These are phyloP conservation scores for Aphidius gifuensis DNA, from an alignment of 1,140 invertebrate genomes.

Conservation along the genomic window DNA sequence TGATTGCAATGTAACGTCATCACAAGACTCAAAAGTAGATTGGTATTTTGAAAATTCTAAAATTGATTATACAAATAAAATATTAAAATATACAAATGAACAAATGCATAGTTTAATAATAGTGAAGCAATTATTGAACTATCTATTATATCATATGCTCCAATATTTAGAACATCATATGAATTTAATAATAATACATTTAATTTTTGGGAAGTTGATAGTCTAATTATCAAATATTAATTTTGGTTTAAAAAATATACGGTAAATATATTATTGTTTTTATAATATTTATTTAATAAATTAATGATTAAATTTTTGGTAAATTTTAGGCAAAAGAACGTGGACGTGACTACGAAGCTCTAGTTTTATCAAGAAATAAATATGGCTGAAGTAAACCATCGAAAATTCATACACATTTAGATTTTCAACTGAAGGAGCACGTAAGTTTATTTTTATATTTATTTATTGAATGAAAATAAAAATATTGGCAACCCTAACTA, in stretches of 20 bases:
- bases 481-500: slow-evolving; percentile 6
- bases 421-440: slow-evolving; percentile 64
- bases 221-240: slow-evolving; percentile 69
- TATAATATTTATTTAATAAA: not conserved
- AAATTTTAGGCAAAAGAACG: slow-evolving; percentile 24
- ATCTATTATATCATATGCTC: slow-evolving; percentile 61
- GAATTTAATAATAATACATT: slow-evolving; percentile 53
- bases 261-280: slow-evolving; percentile 28
- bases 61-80: slow-evolving; percentile 57
- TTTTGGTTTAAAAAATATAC: slow-evolving; percentile 61
- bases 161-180: slow-evolving; percentile 59
- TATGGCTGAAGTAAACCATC: slow-evolving; percentile 69
- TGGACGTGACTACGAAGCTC: slow-evolving; percentile 64
- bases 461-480: too few relatives aligned
- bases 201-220: slow-evolving; percentile 73
- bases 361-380: slow-evolving; percentile 67
- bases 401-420: slow-evolving; percentile 60
- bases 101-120: slow-evolving; percentile 64
- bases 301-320: slow-evolving; percentile 7
- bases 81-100: slow-evolving; percentile 58
- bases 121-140: slow-evolving; percentile 57
- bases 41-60: slow-evolving; percentile 56
- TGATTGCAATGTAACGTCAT: slow-evolving; percentile 65
- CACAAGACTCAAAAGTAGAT: slow-evolving; percentile 62
- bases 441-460: slow-evolving; percentile 46